These are phyloP conservation scores for Nephrotoma guestfalica DNA, from an alignment of 2,888 invertebrate genomes.

Conservation along the genomic window DNA sequence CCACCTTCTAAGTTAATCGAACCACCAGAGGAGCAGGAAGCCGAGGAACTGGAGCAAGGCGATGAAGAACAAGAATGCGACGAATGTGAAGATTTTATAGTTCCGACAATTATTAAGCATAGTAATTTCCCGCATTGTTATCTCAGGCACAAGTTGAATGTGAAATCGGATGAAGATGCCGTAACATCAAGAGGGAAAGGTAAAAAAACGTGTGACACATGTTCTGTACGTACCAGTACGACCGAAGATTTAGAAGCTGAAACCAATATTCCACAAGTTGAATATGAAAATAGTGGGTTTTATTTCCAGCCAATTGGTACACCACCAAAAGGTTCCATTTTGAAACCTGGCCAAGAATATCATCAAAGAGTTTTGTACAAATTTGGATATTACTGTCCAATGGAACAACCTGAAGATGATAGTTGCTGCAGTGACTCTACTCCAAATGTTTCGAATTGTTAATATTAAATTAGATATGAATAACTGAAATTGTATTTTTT, in stretches of 20 bases:
- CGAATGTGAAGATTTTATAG: background rate
- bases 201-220: background rate
- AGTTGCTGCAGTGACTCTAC: background rate
- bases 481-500: background rate
- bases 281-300: background rate
- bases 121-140: background rate
- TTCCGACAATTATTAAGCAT: background rate
- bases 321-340: background rate
- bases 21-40: background rate
- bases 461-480: background rate
- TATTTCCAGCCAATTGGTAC: background rate
- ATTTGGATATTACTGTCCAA: background rate
- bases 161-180: background rate
- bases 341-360: conserved; percentile 3
- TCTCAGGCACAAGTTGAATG: background rate
- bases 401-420: background rate
- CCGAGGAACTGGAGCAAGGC: background rate
- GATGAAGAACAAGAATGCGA: background rate
- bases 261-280: background rate
- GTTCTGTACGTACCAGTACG: background rate
- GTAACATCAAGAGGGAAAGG: background rate
- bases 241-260: background rate
- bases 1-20: background rate
- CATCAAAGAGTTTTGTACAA: background rate
- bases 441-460: background rate